Percentiles rank a stretch among this genome's conserved stretches.
phyloP scores from a whole-genome alignment of 2,797 vertebrate genomes.

The Myotis planiceps region DNA sequence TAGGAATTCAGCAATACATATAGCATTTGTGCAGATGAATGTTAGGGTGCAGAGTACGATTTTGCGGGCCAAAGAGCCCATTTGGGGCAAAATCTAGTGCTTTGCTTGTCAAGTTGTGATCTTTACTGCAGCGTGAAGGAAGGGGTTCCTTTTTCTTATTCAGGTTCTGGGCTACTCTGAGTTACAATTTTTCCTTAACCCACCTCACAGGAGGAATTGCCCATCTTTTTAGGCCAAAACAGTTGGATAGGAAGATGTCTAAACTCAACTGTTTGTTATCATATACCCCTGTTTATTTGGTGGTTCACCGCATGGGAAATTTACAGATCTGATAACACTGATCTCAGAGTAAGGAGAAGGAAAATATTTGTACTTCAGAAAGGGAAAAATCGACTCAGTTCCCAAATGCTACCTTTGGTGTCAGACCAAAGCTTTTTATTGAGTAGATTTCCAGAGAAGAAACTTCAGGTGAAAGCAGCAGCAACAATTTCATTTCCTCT shows the following conservation, averaged over 20 bases:
- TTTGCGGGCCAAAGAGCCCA: neutral
- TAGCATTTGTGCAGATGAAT: neutral
- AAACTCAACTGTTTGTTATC: neutral
- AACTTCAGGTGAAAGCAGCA: constrained; percentile 5
- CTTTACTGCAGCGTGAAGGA: neutral
- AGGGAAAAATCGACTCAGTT: neutral
- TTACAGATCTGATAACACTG: neutral
- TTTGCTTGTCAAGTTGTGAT: neutral
- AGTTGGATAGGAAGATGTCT: neutral
- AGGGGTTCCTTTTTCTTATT: neutral
- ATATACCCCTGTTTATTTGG: neutral
- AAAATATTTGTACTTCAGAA: constrained; percentile 20
- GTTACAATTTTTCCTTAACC: neutral
- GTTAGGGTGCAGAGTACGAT: neutral
- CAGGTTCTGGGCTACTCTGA: neutral
- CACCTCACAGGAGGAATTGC: neutral
- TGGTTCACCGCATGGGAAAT: neutral
- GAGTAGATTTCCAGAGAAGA: constrained; percentile 33
- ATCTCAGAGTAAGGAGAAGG: constrained; percentile 26
- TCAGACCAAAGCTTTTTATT: constrained; percentile 25
- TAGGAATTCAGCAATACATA: neutral
- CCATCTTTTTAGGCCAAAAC: neutral
- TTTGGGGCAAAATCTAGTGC: neutral
- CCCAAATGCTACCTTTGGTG: neutral
- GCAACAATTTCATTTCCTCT: constrained; percentile 56